Evolutionary conservation across 2,888 invertebrate genomes (phyloP).

Genomic region (Dinocampus coccinellae): DNA sequence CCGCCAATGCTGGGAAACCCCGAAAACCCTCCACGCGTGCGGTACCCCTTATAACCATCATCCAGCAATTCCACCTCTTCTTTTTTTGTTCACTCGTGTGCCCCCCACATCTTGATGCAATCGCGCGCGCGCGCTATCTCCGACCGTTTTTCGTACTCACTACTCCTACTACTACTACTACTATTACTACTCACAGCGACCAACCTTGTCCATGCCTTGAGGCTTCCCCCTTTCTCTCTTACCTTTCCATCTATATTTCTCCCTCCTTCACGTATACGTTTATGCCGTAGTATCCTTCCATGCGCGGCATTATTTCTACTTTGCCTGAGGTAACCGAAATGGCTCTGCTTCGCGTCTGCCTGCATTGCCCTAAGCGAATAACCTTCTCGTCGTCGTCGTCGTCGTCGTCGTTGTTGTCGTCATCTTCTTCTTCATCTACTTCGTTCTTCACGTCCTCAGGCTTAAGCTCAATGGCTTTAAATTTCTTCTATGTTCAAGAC

Average conservation of each 20-base stretch:
- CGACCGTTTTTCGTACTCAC: conserved; percentile 60
- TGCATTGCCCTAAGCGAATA: conserved; percentile 59
- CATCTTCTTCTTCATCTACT: conserved; percentile 41
- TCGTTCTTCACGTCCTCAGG: conserved; percentile 13
- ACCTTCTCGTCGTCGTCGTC: conserved; percentile 11
- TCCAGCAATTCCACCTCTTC: neutral
- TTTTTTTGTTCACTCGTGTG: neutral
- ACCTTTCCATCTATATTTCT: conserved; percentile 25
- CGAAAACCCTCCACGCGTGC: conserved; percentile 44
- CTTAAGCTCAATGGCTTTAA: conserved; percentile 32
- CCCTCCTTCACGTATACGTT: conserved; percentile 29
- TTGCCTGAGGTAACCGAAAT: conserved; percentile 60
- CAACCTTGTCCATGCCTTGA: conserved; percentile 44
- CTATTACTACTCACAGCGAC: conserved; percentile 46
- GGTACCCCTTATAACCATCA: neutral
- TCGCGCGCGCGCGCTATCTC: conserved; percentile 55
- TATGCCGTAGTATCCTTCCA: conserved; percentile 50
- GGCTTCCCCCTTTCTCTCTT: conserved; percentile 43
- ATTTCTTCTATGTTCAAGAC: conserved; percentile 15
- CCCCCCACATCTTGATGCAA: conserved; percentile 36
- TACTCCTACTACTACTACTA: too few species aligned
- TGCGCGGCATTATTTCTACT: conserved; percentile 59
- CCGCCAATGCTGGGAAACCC: conserved; percentile 30
- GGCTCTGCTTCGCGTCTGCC: conserved; percentile 60
- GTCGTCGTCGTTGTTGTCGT: too few species aligned